phyloP scores from a whole-genome alignment of 2,113 vertebrate genomes.

The Bubo scandiacus region DNA sequence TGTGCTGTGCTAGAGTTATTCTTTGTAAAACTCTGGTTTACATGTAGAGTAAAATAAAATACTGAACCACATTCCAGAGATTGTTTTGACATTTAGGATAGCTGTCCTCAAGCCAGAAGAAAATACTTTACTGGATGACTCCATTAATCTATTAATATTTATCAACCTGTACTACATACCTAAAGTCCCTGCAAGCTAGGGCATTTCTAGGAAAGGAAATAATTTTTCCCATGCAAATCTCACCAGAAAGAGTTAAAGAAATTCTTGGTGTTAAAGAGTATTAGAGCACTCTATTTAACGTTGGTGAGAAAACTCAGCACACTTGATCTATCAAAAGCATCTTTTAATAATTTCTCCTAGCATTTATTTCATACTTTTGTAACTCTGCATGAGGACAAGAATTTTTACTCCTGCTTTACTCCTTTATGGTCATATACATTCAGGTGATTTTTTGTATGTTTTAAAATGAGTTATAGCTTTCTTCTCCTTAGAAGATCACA shows the following conservation, averaged over 20 bases:
- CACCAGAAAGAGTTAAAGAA: background rate
- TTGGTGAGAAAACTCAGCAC: background rate
- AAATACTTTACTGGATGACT: background rate
- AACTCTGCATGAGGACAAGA: background rate
- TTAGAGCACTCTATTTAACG: background rate
- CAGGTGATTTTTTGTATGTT: background rate
- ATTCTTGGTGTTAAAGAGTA: background rate
- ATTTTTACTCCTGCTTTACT: background rate
- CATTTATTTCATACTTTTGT: background rate
- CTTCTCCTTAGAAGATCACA: background rate
- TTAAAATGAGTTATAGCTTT: background rate
- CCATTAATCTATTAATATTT: background rate
- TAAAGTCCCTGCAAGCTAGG: background rate
- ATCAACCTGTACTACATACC: background rate
- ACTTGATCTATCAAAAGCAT: background rate
- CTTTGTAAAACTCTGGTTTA: background rate
- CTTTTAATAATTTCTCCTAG: background rate
- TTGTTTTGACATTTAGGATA: background rate
- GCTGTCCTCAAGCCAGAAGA: background rate
- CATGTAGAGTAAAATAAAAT: background rate
- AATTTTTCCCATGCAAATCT: background rate
- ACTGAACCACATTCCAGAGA: background rate
- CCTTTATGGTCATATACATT: background rate
- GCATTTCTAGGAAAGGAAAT: background rate
- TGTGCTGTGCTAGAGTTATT: background rate